Base-by-base conservation (phyloP, 2,888 invertebrate species). In the Laothoe populi region DNA sequence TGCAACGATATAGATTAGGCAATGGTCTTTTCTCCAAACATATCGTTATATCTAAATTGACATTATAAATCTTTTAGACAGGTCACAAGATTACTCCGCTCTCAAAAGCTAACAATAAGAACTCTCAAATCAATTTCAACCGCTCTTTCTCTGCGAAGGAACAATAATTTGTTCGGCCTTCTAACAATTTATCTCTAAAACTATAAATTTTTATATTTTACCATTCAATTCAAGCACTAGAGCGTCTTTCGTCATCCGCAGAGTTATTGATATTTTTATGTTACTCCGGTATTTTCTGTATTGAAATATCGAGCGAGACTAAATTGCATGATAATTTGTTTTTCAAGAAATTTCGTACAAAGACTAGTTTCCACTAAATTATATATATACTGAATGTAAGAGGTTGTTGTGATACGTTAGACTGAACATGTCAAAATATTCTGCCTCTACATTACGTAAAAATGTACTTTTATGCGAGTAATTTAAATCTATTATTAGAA, bases 271-370 rank as follows among this genome's bases (percentile, higher is more conserved):
- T 21, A 35, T 35, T 16, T 49, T 53, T 53, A 44, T 19, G 35
- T 53, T 53, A 35, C 53, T 53, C 53, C 53, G 53, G 53, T 35
- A 53, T 16, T 53, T 35, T 35, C 19, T 35, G 19, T 53, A 53
- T 53, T 53, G 53, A 53, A 53, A 53, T 53, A 53, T 53, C 53
- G 53, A 53, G 35, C 53, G 53, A 53, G 35, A 53, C 53, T 19
- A 35, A 53, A 19, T 31, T 16, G 35, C 35, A 35, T 53, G 53
- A 53, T 19, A 26, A 49, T 24, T 24, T 46, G 35, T 35, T 53
- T 53, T 53, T 53, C 31, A 53, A 3, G 16, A 21, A 35, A 35
- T 53, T 53, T 4, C 11, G 35, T 35, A 21, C 7, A 13, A 23
- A 35, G 13, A 11, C 19, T 13, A 53, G 53, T 19, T 53, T 53